These are phyloP conservation scores for Lysandra bellargus DNA, from an alignment of 2,888 invertebrate species.

Conservation along the genomic window DNA sequence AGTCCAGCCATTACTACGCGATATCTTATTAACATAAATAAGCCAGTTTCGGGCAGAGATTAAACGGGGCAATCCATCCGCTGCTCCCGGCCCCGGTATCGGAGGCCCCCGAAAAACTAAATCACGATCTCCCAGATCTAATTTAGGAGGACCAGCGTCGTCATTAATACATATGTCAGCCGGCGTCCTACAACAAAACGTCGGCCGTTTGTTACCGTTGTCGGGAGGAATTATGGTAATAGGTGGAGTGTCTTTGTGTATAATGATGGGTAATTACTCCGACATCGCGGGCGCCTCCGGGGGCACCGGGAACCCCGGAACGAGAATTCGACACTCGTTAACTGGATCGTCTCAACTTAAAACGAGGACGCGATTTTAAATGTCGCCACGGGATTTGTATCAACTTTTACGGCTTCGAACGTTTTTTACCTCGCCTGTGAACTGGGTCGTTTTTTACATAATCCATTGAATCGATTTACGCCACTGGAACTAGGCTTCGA, in stretches of 20 bases:
- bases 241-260: conserved; percentile 79
- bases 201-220: conserved; percentile 76
- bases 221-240: conserved; percentile 79
- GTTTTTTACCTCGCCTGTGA: conserved; percentile 7
- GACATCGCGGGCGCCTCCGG: conserved; percentile 72
- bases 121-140: conserved; percentile 77
- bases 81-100: conserved; percentile 39
- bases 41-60: conserved; percentile 43
- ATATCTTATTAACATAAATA: conserved; percentile 46
- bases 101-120: conserved; percentile 70
- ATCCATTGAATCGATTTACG: conserved; percentile 14
- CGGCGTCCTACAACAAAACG: conserved; percentile 78
- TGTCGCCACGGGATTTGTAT: conserved; percentile 67
- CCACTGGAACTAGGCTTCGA: conserved; percentile 3
- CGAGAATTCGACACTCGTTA: conserved; percentile 79
- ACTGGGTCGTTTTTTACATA: conserved; percentile 12
- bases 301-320: conserved; percentile 55
- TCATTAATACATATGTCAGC: conserved; percentile 80
- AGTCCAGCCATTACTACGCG: conserved; percentile 39
- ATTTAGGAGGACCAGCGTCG: conserved; percentile 78
- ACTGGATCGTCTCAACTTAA: conserved; percentile 78
- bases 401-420: conserved; percentile 43
- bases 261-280: conserved; percentile 79
- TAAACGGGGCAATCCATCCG: conserved; percentile 45
- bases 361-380: conserved; percentile 77